Evolutionary conservation across 2,113 vertebrate species (phyloP).

Genomic region (Ptyas mucosa): DNA sequence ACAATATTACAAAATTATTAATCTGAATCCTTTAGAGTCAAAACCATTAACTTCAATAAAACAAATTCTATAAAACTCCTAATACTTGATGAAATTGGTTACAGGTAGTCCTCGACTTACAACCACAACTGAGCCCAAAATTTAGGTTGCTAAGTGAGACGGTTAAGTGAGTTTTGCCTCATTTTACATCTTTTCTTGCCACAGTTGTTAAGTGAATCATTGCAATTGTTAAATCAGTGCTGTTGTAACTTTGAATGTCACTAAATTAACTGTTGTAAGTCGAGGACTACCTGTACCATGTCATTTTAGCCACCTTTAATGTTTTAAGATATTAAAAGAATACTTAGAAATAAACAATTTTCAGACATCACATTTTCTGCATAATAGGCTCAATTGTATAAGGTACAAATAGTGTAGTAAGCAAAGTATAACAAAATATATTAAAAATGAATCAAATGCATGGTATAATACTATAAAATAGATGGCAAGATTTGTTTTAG

Average conservation of each 20-base stretch:
- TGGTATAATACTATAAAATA: background rate
- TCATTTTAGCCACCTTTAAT: slow-evolving; percentile 63
- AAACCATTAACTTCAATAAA: slow-evolving; percentile 3
- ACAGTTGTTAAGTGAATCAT: too few relatives aligned
- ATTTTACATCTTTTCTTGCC: too few relatives aligned
- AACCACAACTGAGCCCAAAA: too few relatives aligned
- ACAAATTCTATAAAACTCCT: slow-evolving; percentile 25
- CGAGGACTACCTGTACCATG: background rate
- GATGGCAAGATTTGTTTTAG: background rate
- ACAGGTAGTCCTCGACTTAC: too few relatives aligned
- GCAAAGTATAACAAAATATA: background rate
- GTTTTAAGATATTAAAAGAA: slow-evolving; percentile 29
- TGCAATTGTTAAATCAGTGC: background rate
- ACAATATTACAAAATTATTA: slow-evolving; percentile 30
- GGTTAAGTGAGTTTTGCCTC: too few relatives aligned
- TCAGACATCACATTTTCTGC: slow-evolving; percentile 6
- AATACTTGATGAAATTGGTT: background rate
- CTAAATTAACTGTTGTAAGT: too few relatives aligned
- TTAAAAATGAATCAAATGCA: background rate
- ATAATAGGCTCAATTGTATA: slow-evolving; percentile 8
- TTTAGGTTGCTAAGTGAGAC: too few relatives aligned
- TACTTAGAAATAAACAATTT: slow-evolving; percentile 21
- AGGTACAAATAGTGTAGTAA: slow-evolving; percentile 9
- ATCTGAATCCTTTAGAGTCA: background rate
- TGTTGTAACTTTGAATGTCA: too few relatives aligned